These are phyloP conservation scores for Chelidonichthys spinosus DNA, from an alignment of 2,797 vertebrate species.

Conservation along the genomic window DNA sequence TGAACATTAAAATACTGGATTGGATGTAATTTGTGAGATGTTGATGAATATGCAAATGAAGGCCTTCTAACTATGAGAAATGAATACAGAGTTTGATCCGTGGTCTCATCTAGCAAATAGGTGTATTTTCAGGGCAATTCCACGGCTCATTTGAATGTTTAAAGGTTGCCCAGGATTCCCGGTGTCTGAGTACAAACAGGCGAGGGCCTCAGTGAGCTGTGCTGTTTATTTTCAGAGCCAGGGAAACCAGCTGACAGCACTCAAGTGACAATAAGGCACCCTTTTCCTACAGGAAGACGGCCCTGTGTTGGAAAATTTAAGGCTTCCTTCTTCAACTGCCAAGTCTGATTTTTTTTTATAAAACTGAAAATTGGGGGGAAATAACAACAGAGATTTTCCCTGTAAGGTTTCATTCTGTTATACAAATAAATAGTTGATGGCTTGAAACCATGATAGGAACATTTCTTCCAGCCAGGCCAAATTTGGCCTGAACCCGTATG, in stretches of 20 bases:
- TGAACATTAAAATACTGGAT: constrained; percentile 1
- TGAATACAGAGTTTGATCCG: background rate
- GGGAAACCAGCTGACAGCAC: constrained; percentile 34
- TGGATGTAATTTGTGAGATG: background rate
- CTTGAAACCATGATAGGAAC: background rate
- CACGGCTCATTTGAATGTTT: constrained; percentile 31
- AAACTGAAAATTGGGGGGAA: background rate
- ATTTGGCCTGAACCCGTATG: background rate
- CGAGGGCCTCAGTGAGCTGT: constrained; percentile 48
- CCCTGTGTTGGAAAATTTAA: constrained; percentile 2
- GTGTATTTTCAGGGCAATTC: constrained; percentile 4
- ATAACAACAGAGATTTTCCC: background rate
- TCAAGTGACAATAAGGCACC: background rate
- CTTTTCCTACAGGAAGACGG: constrained; percentile 8
- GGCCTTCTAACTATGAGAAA: background rate
- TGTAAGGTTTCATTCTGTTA: background rate
- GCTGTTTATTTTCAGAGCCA: constrained; percentile 24
- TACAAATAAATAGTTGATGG: background rate
- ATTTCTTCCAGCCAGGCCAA: background rate
- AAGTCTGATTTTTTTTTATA: constrained; percentile 6
- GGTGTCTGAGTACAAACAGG: constrained; percentile 34
- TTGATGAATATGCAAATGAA: constrained; percentile 8
- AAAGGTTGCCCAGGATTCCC: constrained; percentile 13
- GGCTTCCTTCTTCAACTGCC: constrained; percentile 8
- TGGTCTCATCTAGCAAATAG: background rate